A percentile compares a stretch with the other conserved stretches of the same genome.
phyloP scores from a whole-genome alignment of 2,888 invertebrate species.

The Yponomeuta plumbellus region DNA sequence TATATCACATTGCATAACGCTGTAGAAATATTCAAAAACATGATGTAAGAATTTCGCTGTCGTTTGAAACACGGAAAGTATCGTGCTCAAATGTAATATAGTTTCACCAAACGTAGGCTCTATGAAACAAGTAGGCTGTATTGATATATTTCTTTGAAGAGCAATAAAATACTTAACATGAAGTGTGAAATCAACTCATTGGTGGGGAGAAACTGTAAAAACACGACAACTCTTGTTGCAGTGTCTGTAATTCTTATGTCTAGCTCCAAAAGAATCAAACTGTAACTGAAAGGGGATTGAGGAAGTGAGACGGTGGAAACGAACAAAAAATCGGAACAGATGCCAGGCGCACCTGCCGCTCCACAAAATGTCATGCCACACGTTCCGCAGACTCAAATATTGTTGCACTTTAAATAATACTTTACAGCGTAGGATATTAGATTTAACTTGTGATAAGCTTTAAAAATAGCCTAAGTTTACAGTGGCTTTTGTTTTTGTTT shows the following conservation, averaged over 20 bases:
- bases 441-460: no score
- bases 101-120: not conserved
- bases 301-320: not conserved
- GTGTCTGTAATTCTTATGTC: not conserved
- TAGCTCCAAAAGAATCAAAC: not conserved
- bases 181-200: not conserved
- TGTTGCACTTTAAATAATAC: no score
- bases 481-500: no score
- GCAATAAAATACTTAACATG: not conserved
- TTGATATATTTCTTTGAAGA: not conserved
- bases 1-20: slow-evolving; percentile 7
- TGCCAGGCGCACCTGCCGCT: slow-evolving; percentile 16
- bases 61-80: slow-evolving; percentile 23
- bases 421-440: no score
- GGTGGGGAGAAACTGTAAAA: not conserved
- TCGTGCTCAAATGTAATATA: slow-evolving; percentile 24
- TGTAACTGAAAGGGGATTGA: not conserved
- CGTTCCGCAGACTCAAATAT: no score
- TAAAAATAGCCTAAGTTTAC: no score
- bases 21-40: slow-evolving; percentile 15
- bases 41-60: slow-evolving; percentile 25
- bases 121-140: not conserved
- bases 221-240: not conserved
- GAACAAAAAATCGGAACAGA: slow-evolving; percentile 15
- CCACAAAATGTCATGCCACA: not conserved